Base-by-base conservation (phyloP, 2,797 vertebrate species). In the Ibycter americanus region DNA sequence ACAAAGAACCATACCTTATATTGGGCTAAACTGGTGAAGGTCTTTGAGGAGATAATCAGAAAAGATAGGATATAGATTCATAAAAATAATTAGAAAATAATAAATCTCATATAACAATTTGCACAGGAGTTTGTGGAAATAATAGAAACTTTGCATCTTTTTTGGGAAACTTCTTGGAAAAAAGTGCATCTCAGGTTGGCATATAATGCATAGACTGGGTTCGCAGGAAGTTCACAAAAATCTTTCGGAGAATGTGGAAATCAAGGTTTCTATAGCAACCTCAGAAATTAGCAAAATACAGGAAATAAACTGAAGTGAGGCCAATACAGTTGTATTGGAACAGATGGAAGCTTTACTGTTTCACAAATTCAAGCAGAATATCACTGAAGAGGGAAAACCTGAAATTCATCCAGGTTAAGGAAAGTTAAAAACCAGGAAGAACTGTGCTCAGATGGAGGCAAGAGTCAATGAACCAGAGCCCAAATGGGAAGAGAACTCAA, bases 271-370 rank as follows among this genome's bases (percentile, higher is more conserved):
- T 67, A 94, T 67, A 85, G 95, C 74, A 96, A 96, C 94, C 11
- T 38, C 71, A 89, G 52, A 91, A 96, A 95, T 92, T 67, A 93
- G 67, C n/a, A 87, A 93, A 87, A 92, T 71, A 95, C 3, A 67
- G 47, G 74, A 96, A 94, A 96, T 85, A 89, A 77, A 91, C 11
- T 83, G 74, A 89, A 93, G 44, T 52, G 49, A 85, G 54, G 93
- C 82, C 81, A 96, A 67, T 66, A 51, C 11, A 74, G 71, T 97
- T 91, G 91, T 77, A 93, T 12, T 91, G 71, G 52, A 94, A 89
- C 92, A 96, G 89, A 96, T 77, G 74, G 92, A 87, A 85, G 67
- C 52, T 92, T 89, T 90, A 96, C 92, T 96, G 89, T 67, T 83
- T 87, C 78, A 95, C 81, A 83, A 61, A 93, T 87, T 56, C 83